These are phyloP conservation scores for Ctenochaetus hawaiiensis DNA, from an alignment of 2,797 vertebrate species.

Conservation along the genomic window DNA sequence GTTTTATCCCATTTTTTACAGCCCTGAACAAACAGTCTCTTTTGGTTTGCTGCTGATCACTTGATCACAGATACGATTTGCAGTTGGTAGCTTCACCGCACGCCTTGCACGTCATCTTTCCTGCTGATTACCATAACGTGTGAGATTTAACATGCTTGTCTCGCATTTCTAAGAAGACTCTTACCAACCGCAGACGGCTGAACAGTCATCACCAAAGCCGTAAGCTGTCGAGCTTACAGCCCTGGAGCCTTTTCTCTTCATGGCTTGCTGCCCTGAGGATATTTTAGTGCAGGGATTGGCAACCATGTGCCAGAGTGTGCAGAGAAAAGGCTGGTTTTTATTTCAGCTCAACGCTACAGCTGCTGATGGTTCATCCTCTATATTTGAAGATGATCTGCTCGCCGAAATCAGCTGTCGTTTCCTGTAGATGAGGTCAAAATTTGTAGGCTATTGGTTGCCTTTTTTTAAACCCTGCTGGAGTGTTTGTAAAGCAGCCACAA, in stretches of 20 bases:
- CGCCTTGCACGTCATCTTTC: neutral
- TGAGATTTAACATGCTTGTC: conserved; percentile 37
- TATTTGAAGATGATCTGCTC: conserved; percentile 20
- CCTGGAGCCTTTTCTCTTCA: conserved; percentile 43
- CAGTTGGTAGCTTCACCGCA: neutral
- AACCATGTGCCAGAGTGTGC: conserved; percentile 39
- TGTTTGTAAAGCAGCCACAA: conserved; percentile 59
- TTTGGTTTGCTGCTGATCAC: conserved; percentile 23
- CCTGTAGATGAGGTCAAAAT: neutral
- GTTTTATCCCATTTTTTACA: neutral
- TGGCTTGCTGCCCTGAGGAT: conserved; percentile 64
- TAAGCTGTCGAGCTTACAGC: conserved; percentile 45
- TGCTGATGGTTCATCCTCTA: conserved; percentile 38
- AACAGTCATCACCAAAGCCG: conserved; percentile 38
- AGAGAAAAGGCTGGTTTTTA: conserved; percentile 47
- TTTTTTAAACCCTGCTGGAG: neutral
- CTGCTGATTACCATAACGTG: conserved; percentile 25
- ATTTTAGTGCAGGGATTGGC: conserved; percentile 60
- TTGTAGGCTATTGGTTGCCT: neutral
- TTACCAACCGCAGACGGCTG: conserved; percentile 27
- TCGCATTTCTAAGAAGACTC: conserved; percentile 18
- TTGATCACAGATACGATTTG: conserved; percentile 14
- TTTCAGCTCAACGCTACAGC: conserved; percentile 39
- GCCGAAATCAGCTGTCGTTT: conserved; percentile 46
- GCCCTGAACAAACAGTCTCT: neutral